These are phyloP conservation scores for Drosophila neonasuta DNA, from an alignment of 2,888 invertebrate genomes.

Conservation along the genomic window DNA sequence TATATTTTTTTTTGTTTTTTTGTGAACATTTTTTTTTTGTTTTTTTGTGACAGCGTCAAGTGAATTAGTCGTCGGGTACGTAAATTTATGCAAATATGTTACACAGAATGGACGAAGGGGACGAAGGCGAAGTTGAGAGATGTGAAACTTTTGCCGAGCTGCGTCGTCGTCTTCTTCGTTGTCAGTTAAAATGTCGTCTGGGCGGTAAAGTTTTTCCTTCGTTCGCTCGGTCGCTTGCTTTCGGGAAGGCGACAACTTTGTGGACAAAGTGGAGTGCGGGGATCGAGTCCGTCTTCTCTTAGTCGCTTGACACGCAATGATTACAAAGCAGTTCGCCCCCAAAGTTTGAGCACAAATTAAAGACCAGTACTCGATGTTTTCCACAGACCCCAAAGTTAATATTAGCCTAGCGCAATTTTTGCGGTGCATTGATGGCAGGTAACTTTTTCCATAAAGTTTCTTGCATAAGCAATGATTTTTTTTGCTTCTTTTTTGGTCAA, in stretches of 20 bases:
- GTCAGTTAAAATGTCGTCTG: conserved; percentile 61
- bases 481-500: background rate
- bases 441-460: conserved; percentile 1
- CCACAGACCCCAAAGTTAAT: conserved; percentile 5
- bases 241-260: conserved; percentile 15
- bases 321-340: conserved; percentile 56
- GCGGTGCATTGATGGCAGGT: conserved; percentile 19
- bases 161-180: conserved; percentile 1
- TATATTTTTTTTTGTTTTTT: conserved; percentile 21
- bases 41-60: conserved; percentile 34
- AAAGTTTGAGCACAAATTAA: conserved; percentile 56
- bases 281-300: conserved; percentile 8
- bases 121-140: conserved; percentile 3
- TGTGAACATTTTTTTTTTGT: conserved; percentile 19
- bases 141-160: conserved; percentile 48
- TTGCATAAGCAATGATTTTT: conserved; percentile 3
- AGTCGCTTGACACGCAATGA: conserved; percentile 55
- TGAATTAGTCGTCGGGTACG: conserved; percentile 24
- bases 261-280: conserved; percentile 2
- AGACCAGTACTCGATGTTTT: conserved; percentile 42
- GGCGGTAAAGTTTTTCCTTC: conserved; percentile 59
- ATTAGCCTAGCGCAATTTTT: conserved; percentile 30
- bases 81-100: conserved; percentile 69
- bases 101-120: conserved; percentile 36
- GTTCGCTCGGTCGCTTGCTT: background rate